Percentiles rank a stretch among this genome's conserved stretches.
Conservation (phyloP, 2,113 vertebrate genomes). For the Ameiurus melas region DNA sequence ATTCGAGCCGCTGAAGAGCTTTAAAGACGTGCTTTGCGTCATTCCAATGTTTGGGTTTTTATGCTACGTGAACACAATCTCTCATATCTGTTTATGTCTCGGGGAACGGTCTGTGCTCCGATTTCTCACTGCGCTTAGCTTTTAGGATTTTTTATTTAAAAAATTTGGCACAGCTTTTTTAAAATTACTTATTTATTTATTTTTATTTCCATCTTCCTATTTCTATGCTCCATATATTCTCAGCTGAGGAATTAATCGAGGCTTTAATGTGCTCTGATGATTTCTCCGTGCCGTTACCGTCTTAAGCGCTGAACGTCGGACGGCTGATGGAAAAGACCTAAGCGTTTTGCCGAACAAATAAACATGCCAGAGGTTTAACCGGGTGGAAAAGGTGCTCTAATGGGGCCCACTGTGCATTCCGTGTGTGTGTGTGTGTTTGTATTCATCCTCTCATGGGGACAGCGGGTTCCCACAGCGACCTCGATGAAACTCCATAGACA, state of each 20-base stretch:
- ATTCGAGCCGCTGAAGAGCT: neutral
- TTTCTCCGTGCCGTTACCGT: constrained; percentile 59
- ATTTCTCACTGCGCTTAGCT: constrained; percentile 60
- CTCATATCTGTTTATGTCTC: constrained; percentile 48
- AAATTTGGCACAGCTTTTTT: constrained; percentile 47
- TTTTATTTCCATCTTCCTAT: constrained; percentile 53
- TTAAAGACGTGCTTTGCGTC: neutral
- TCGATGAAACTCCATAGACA: too few species aligned
- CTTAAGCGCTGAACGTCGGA: constrained; percentile 41
- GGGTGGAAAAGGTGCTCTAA: constrained; percentile 57
- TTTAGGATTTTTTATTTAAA: neutral
- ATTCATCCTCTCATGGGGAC: neutral
- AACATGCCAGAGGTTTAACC: constrained; percentile 63
- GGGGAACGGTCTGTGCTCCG: neutral
- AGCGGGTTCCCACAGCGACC: neutral
- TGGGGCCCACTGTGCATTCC: constrained; percentile 42
- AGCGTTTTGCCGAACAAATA: constrained; percentile 49
- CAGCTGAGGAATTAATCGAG: constrained; percentile 72
- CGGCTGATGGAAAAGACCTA: constrained; percentile 42
- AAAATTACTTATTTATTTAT: neutral
- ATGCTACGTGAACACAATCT: constrained; percentile 60
- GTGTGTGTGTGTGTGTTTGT: neutral
- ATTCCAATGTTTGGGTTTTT: constrained; percentile 59
- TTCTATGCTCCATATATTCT: constrained; percentile 74
- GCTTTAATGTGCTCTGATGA: constrained; percentile 73